Evolutionary conservation across 2,113 vertebrate species (phyloP).

Genomic region (Peromyscus polionotus): DNA sequence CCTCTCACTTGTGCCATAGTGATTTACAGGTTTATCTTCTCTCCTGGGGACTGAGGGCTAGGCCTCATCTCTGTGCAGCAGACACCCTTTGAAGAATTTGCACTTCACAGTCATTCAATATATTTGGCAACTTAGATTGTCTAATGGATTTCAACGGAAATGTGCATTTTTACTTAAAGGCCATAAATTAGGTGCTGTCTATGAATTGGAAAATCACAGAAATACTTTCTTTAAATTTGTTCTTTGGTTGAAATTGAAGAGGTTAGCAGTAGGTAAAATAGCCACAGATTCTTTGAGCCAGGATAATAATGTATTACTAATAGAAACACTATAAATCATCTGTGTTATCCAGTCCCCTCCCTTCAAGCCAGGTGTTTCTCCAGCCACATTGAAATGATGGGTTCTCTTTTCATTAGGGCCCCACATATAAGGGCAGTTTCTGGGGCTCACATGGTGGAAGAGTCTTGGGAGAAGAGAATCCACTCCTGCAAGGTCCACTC

Average conservation of each 20-base stretch:
- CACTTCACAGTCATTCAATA: conserved; percentile 19
- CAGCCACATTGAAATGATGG: neutral
- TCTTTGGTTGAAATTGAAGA: conserved; percentile 55
- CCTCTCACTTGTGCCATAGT: neutral
- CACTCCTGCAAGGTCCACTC: neutral
- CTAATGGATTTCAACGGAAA: conserved; percentile 63
- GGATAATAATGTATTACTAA: neutral
- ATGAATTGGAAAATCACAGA: conserved; percentile 69
- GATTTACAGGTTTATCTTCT: neutral
- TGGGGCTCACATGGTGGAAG: neutral
- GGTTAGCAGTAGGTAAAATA: conserved; percentile 37
- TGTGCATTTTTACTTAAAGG: conserved; percentile 68
- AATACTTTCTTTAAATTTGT: conserved; percentile 41
- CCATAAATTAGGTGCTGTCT: conserved; percentile 36
- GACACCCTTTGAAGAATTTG: conserved; percentile 43
- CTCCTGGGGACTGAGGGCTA: neutral
- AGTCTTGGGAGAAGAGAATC: neutral
- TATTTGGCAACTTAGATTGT: conserved; percentile 46
- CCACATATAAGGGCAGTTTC: neutral
- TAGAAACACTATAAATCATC: neutral
- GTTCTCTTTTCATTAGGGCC: neutral
- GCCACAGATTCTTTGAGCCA: conserved; percentile 6
- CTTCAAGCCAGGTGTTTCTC: neutral
- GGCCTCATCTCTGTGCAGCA: conserved; percentile 1
- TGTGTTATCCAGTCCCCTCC: neutral